Base-by-base conservation (phyloP, 2,888 invertebrate species). In the Ceraclea dissimilis region DNA sequence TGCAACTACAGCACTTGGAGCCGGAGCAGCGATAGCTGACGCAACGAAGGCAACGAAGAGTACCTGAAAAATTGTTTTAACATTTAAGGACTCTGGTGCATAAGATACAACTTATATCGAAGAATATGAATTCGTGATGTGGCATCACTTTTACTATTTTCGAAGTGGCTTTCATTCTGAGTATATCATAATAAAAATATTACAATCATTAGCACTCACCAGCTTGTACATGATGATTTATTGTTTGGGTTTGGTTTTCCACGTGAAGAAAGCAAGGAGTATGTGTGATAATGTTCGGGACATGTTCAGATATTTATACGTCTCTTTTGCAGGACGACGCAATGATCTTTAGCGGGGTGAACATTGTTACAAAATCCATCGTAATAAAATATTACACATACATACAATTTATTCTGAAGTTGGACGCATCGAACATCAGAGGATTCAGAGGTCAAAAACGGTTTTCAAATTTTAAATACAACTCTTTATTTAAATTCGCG, bases 301-400 rank as follows among this genome's bases (percentile, higher is more conserved):
- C 65, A 65, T 65, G 59, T 58, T 64, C 58, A 43, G 43, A 52
- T 17, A 46, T 18, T 46, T 54, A 43, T 47, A 33, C 52, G 54
- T 58, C 44, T 49, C 18, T 52, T 46, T 18, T 48, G 46, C 47
- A 49, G 39, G 31, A 16, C 2, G 16, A 39, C 39, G 39, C 39
- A 39, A 39, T 13, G 13, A 39, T n/a, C 13, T 39, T 6, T n/a
- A 39, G 39, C 13, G 39, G 39, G 39, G 39, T 39, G 39, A 39
- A n/a, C 5, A 16, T 8, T 39, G 8, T 39, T 39, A 13, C 39
- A 39, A 39, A 39, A 39, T 39, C 2, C 39, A 4, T 8, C 13
- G 39, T 39, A 8, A 39, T 16, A 39, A 26, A 26, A 26, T 26
- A 26, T 10, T 26, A n/a, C n/a, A n/a, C n/a, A n/a, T n/a, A n/a